Evolutionary conservation across 2,113 vertebrate genomes (phyloP).

Genomic region (Neopipo cinnamomea): DNA sequence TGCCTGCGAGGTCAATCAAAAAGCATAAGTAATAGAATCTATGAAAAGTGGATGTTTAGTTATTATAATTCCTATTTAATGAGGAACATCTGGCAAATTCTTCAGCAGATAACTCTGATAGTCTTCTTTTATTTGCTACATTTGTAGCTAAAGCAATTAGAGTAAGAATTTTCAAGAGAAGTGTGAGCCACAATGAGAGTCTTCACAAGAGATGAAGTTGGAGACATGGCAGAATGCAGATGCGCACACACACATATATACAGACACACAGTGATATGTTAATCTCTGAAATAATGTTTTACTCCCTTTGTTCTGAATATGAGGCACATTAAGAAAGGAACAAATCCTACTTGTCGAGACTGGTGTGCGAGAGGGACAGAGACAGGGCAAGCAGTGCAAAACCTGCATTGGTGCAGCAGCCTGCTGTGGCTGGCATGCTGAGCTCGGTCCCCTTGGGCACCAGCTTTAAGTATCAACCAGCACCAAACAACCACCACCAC

Average conservation of each 20-base stretch:
- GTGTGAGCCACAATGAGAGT: not conserved
- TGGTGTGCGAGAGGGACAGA: not conserved
- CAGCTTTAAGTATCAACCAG: rapidly evolving
- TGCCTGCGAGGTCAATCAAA: not conserved
- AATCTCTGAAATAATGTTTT: not conserved
- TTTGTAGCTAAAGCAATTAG: not conserved
- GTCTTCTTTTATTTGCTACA: not conserved
- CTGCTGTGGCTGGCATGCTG: rapidly evolving
- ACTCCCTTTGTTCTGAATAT: not conserved
- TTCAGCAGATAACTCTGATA: not conserved
- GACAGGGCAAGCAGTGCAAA: not conserved
- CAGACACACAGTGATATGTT: rapidly evolving
- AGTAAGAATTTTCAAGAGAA: not conserved
- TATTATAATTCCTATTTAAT: not conserved
- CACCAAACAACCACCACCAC: not conserved
- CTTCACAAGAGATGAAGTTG: not conserved
- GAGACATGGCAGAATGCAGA: not conserved
- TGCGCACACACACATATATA: rapidly evolving
- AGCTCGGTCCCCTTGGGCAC: not conserved
- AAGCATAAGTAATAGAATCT: not conserved
- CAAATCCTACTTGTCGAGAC: not conserved
- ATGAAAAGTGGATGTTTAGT: not conserved
- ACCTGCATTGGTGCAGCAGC: not conserved
- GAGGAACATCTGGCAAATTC: not conserved
- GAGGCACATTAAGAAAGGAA: not conserved